Conservation (phyloP, 2,113 vertebrate species). For the Athene cunicularia region DNA sequence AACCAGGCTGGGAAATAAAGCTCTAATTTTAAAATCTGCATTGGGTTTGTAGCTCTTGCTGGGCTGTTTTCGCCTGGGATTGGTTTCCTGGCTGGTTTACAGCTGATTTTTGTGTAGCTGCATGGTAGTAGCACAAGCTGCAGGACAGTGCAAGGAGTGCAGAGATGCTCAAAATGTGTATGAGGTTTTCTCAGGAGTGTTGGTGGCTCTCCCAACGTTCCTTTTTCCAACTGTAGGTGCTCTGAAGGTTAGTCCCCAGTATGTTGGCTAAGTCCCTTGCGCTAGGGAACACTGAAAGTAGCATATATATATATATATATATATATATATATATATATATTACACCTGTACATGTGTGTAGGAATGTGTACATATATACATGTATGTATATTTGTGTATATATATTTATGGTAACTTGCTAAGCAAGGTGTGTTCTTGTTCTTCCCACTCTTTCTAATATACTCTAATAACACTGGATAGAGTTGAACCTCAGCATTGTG, state of each 20-base stretch:
- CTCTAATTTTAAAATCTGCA: neutral
- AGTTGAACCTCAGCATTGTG: neutral
- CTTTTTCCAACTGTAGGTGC: neutral
- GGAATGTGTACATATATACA: neutral
- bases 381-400: neutral
- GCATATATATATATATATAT: neutral
- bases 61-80: neutral
- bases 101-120: neutral
- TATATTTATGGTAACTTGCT: neutral
- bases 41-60: constrained; percentile 23
- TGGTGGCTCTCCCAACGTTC: neutral
- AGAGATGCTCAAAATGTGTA: neutral
- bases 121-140: neutral
- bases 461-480: neutral
- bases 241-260: neutral
- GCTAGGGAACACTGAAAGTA: no score
- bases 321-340: neutral
- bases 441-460: neutral
- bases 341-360: neutral
- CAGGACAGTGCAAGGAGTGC: neutral
- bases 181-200: neutral
- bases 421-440: neutral
- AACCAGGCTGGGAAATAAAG: neutral
- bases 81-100: neutral
- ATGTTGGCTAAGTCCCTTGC: neutral